Percentiles rank a stretch among this genome's conserved stretches.
Evolutionary conservation across 2,888 invertebrate species (phyloP).

Genomic region (Deroplatys truncata): DNA sequence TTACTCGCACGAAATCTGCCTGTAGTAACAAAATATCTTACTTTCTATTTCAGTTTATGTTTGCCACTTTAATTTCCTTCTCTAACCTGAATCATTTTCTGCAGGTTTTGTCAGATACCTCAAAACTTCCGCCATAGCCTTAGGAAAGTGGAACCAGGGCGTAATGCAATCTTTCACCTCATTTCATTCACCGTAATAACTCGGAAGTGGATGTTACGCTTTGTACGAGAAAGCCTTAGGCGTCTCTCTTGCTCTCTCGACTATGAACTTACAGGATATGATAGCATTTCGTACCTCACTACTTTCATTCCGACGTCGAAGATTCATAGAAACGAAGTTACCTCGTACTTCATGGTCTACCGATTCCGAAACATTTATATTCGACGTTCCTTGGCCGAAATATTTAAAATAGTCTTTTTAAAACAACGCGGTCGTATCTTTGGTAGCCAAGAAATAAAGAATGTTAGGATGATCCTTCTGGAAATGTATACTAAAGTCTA

Average conservation of each 20-base stretch:
- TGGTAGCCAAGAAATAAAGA: not conserved
- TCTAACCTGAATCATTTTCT: too few relatives aligned
- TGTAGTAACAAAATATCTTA: too few relatives aligned
- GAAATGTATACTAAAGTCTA: not conserved
- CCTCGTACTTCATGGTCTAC: not conserved
- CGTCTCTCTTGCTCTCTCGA: not conserved
- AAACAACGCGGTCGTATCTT: not conserved
- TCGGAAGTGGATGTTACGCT: too few relatives aligned
- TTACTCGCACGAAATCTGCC: too few relatives aligned
- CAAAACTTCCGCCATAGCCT: too few relatives aligned
- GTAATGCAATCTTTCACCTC: too few relatives aligned
- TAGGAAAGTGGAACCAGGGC: too few relatives aligned
- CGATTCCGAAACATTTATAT: not conserved
- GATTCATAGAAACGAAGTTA: not conserved
- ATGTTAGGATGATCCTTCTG: not conserved
- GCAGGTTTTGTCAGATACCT: too few relatives aligned
- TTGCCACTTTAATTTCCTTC: too few relatives aligned
- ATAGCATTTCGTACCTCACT: not conserved
- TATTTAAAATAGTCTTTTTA: not conserved
- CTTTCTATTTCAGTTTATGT: too few relatives aligned
- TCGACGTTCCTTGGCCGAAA: not conserved
- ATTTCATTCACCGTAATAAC: too few relatives aligned
- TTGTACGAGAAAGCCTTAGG: not conserved
- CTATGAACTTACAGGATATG: not conserved
- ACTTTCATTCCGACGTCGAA: not conserved